Conservation (phyloP, 2,113 vertebrate genomes). For the Drymodes brunneopygia region DNA sequence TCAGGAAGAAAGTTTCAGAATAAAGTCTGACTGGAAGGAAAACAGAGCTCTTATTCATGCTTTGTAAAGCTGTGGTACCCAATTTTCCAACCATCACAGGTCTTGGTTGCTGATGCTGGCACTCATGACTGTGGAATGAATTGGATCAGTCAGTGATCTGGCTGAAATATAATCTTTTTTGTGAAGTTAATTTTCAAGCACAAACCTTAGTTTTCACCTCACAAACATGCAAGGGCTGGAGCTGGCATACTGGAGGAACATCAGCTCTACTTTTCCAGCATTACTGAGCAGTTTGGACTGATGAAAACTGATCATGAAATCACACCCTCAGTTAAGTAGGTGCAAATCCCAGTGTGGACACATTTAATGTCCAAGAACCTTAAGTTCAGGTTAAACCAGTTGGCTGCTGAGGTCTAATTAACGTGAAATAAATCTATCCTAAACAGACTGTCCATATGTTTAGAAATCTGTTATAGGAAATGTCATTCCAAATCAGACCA, state of each 20-base stretch:
- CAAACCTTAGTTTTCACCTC: not conserved
- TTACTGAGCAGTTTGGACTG: not conserved
- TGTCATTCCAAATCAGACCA: not conserved
- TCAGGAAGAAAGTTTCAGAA: not conserved
- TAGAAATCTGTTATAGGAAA: not conserved
- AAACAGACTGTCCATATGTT: not conserved
- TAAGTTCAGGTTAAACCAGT: constrained; percentile 3
- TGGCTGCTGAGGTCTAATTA: not conserved
- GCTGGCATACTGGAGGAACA: not conserved
- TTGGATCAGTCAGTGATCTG: not conserved
- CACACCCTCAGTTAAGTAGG: constrained; percentile 32
- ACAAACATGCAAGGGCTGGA: not conserved
- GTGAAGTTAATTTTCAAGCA: not conserved
- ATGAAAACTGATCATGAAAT: constrained; percentile 34
- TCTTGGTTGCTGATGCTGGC: not conserved
- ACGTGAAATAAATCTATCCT: not conserved
- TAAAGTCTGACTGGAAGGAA: not conserved
- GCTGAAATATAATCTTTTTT: not conserved
- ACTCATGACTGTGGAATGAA: not conserved
- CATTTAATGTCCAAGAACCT: not conserved
- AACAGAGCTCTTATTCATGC: not conserved
- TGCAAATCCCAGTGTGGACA: constrained; percentile 40
- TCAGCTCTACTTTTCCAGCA: not conserved
- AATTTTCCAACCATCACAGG: not conserved
- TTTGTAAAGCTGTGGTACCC: not conserved